Evolutionary conservation across 2,113 vertebrate genomes (phyloP), one percentile per base, ranked within the genome.

Genomic region (Caretta caretta): DNA sequence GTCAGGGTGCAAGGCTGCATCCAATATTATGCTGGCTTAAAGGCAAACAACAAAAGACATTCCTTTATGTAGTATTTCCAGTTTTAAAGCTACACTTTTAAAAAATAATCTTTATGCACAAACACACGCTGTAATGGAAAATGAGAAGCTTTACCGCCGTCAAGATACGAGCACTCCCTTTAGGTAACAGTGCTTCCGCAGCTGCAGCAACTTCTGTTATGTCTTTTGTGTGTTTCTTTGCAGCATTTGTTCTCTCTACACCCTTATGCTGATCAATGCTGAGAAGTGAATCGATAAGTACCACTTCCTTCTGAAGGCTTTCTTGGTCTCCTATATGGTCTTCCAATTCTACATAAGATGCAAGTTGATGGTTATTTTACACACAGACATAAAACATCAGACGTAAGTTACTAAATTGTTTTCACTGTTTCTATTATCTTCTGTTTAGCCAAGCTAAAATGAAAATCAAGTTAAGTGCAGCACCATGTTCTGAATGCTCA

Each of bases 151-250:
- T 99, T 98, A 99, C 99, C 46, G 98, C 88, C 42, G 98, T 98
- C 75, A 98, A 98, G 90, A 98, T 98, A 95, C 99, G 98, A 72
- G 99, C 98, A n/a, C 98, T 98, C 90, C 99, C 99, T 96, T 99
- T 99, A 25, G 99, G 99, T 78, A 99, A 96, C 49, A 99, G 97
- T 57, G 98, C 93, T 93, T 99, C 99, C 38, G 99, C 99, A 72
- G 99, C 98, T 80, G 99, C 98, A 59, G 99, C 99, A 10, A 99
- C 99, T 85, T 99, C 99, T 2, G 99, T 97, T 20, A 99, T 99
- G 96, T 99, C 99, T 97, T 98, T 97, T 87, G 95, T 97, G 19
- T 98, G 97, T 79, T 99, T 99, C 93, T 98, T 98, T 6, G 98
- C 97, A 35, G 98, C 97, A 57, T 97, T 86, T 1, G 97, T 80